Percentiles rank a stretch among this genome's conserved stretches.
These are phyloP conservation scores for Chelonus insularis DNA, from an alignment of 1,140 invertebrate genomes.

Conservation along the genomic window DNA sequence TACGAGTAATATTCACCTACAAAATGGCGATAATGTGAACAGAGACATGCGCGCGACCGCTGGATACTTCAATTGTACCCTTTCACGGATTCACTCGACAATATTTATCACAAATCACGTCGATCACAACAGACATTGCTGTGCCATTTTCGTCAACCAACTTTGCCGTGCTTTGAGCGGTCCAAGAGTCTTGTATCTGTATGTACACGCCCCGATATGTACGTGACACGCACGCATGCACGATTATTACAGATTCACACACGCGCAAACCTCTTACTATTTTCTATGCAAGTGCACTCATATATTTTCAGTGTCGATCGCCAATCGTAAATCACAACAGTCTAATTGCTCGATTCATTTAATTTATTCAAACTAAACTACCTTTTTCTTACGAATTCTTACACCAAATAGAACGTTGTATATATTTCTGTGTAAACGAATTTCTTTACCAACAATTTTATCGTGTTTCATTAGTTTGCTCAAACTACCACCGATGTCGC, in stretches of 20 bases:
- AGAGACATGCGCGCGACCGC: constrained; percentile 23
- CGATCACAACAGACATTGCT: neutral
- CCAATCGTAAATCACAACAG: neutral
- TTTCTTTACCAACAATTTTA: too few species aligned
- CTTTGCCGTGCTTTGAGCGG: constrained; percentile 5
- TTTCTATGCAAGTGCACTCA: neutral
- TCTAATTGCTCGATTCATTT: too few species aligned
- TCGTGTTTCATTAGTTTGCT: too few species aligned
- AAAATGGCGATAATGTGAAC: constrained; percentile 28
- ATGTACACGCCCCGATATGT: constrained; percentile 25
- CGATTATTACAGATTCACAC: constrained; percentile 2
- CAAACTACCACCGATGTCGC: too few species aligned
- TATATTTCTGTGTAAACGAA: too few species aligned
- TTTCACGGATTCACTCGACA: neutral
- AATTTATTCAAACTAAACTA: too few species aligned
- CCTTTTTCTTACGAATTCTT: too few species aligned
- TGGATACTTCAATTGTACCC: neutral
- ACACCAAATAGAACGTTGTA: too few species aligned
- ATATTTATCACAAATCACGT: neutral
- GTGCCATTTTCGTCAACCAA: neutral
- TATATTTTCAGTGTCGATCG: neutral
- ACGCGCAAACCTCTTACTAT: neutral
- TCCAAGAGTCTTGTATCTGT: constrained; percentile 7
- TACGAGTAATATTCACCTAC: constrained; percentile 27
- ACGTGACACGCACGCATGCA: constrained; percentile 23